Evolutionary conservation across 2,888 invertebrate species (phyloP), one percentile per base, ranked within the genome.

Genomic region (Andrena chrysosceles): DNA sequence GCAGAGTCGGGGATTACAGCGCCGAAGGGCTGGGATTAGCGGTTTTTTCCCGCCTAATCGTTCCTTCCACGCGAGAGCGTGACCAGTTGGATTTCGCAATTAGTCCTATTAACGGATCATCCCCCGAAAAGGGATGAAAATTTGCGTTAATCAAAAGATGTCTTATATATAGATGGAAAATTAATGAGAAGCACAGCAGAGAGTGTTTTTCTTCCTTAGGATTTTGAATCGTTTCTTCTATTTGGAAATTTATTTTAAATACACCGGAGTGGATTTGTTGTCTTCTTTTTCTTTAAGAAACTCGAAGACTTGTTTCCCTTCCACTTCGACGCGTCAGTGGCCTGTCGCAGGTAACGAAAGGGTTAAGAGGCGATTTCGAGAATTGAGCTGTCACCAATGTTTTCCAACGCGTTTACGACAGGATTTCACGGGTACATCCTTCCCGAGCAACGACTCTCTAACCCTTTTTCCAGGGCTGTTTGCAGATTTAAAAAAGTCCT

Each of bases 341-440:
- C 71, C 52, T 7, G 75, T 33, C 26, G 74, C 86, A 88, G 85
- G 90, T 89, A 89, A 76, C 83, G 85, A 78, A 90, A 90, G 90
- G 89, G 90, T 90, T 91, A 85, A 68, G 75, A 74, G 75, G 72
- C 68, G 83, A 84, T 84, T 86, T 90, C 83, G 74, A 76, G 77
- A 89, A 87, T 87, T 85, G 86, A 86, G 83, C 85, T 72, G 89
- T 84, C 85, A 79, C 42, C 81, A 23, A 76, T 77, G 68, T 84
- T 85, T 86, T 75, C 78, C 64, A 31, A 26, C 62, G 76, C 83
- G 66, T 89, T 89, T 89, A 90, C 83, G 89, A 85, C 81, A 77
- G 84, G 78, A 86, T 88, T 89, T 87, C 84, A 81, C 72, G 78
- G 80, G 69, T 71, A 26, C 62, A 35, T 75, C 71, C 62, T 35